Evolutionary conservation across 2,797 vertebrate species (phyloP).

Genomic region (Clangula hyemalis): DNA sequence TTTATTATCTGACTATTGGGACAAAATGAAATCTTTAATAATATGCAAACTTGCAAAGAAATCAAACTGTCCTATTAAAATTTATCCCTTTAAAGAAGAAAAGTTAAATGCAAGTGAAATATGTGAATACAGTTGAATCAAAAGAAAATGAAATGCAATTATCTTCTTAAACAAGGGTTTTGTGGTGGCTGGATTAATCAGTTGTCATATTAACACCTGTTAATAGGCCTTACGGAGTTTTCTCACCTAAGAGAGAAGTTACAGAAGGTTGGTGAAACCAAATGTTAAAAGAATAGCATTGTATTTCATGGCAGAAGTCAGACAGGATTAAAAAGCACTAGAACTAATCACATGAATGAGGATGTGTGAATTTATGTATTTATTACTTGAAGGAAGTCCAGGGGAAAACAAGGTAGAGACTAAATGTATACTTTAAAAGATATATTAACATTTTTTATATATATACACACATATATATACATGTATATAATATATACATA

Average conservation of each 20-base stretch:
- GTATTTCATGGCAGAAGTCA: not conserved
- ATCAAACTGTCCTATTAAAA: slow-evolving; percentile 37
- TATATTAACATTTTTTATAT: no score
- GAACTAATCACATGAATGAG: not conserved
- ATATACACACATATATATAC: no score
- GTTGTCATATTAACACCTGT: slow-evolving; percentile 59
- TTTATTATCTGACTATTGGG: slow-evolving; percentile 18
- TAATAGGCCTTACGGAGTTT: slow-evolving; percentile 28
- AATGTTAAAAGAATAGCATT: slow-evolving; percentile 38
- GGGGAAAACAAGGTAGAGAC: not conserved
- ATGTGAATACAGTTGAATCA: slow-evolving; percentile 63
- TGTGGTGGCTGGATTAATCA: slow-evolving; percentile 59
- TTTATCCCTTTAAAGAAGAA: slow-evolving; percentile 3
- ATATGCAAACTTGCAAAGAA: slow-evolving; percentile 37
- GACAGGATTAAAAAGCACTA: not conserved
- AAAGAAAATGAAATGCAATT: slow-evolving; percentile 68
- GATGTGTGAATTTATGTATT: rapidly evolving
- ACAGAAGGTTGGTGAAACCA: slow-evolving; percentile 3
- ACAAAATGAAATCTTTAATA: slow-evolving; percentile 46
- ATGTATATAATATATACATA: no score
- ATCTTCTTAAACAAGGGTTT: slow-evolving; percentile 63
- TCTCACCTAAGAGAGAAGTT: slow-evolving; percentile 1
- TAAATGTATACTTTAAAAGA: not conserved
- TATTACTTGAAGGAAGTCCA: not conserved
- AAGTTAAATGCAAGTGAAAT: slow-evolving; percentile 64